These are phyloP conservation scores for Pantala flavescens DNA, from an alignment of 1,140 invertebrate species.

Conservation along the genomic window DNA sequence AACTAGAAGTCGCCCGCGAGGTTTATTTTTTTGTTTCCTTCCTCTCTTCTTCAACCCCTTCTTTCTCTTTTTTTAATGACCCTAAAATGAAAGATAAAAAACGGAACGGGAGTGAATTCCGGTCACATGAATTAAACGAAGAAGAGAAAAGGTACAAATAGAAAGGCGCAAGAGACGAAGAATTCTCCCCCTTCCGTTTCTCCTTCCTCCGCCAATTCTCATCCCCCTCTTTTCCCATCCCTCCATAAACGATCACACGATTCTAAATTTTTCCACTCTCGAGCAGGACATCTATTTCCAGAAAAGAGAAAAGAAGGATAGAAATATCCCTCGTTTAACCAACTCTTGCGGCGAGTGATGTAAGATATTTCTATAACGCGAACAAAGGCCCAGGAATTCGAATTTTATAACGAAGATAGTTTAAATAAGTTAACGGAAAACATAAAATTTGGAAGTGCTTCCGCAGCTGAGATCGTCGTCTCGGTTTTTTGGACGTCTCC, in stretches of 20 bases:
- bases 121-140: conserved; percentile 6
- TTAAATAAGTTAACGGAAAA: no score
- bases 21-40: background rate
- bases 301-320: no score
- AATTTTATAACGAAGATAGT: no score
- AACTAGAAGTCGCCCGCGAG: conserved; percentile 1
- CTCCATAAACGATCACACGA: background rate
- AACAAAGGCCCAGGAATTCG: no score
- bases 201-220: background rate
- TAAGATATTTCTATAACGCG: no score
- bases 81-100: background rate
- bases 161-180: background rate
- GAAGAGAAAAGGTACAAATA: background rate
- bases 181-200: background rate
- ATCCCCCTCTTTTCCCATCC: background rate
- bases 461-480: no score
- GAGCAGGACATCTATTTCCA: no score
- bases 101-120: background rate
- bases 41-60: background rate
- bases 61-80: background rate
- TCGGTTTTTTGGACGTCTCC: no score
- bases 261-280: no score
- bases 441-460: no score
- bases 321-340: no score
- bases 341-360: no score